A percentile compares a stretch with the other conserved stretches of the same genome.
Conservation (phyloP, 2,113 vertebrate species). For the Indicator maculatus region DNA sequence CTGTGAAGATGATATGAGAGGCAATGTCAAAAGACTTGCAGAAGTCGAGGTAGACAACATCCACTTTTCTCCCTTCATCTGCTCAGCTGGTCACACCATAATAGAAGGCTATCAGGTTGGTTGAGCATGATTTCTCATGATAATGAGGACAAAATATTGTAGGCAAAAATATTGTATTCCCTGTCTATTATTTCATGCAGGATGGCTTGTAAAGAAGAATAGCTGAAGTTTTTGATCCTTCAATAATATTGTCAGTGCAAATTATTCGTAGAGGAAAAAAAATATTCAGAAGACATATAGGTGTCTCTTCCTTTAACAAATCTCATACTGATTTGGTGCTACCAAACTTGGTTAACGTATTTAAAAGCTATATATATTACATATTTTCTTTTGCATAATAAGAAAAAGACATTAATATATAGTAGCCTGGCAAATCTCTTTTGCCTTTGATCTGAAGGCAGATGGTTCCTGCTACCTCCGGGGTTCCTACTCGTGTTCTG, state of each 20-base stretch:
- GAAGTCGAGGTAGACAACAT: too few relatives aligned
- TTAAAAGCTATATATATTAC: background rate
- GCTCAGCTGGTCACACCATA: too few relatives aligned
- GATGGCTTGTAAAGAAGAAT: background rate
- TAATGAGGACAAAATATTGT: background rate
- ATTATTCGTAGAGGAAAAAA: background rate
- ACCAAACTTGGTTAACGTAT: background rate
- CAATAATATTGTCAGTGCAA: background rate
- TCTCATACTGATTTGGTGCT: background rate
- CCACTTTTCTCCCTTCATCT: too few relatives aligned
- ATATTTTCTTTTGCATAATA: background rate
- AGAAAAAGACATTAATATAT: background rate
- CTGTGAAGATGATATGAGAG: too few relatives aligned
- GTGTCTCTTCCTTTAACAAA: background rate
- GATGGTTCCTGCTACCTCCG: background rate
- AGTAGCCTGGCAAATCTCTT: background rate
- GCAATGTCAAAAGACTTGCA: too few relatives aligned
- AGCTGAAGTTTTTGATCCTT: background rate
- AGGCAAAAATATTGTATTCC: background rate
- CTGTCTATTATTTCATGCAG: background rate
- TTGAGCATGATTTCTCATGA: too few relatives aligned
- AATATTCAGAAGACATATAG: background rate
- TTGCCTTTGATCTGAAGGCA: background rate
- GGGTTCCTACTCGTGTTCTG: background rate
- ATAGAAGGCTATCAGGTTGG: too few relatives aligned